Percentiles rank a stretch among this genome's conserved stretches.
Evolutionary conservation across 2,797 vertebrate species (phyloP).

Genomic region (Sebastes melanostomus): DNA sequence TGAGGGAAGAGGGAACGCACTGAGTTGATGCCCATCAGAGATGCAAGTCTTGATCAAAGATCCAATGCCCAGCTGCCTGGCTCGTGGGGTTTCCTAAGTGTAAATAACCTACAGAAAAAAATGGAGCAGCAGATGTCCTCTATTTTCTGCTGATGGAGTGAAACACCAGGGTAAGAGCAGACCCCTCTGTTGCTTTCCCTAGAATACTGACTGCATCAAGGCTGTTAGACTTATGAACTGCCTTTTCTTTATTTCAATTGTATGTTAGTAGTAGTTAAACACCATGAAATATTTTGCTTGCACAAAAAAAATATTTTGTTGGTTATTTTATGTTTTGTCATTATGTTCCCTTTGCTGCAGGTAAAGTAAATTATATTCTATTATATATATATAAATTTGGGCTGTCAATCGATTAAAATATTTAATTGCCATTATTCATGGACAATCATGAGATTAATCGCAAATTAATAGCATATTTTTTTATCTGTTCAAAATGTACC

Average conservation of each 20-base stretch:
- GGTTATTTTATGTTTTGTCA: not conserved
- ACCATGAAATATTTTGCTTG: not conserved
- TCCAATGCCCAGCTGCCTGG: conserved; percentile 7
- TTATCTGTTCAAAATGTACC: no score
- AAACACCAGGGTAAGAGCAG: conserved; percentile 64
- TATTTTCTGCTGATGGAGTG: conserved; percentile 49
- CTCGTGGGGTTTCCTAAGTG: conserved; percentile 34
- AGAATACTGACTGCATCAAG: not conserved
- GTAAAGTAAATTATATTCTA: not conserved
- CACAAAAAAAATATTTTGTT: no score
- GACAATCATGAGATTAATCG: no score
- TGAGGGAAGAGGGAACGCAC: conserved; percentile 5
- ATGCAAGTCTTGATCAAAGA: conserved; percentile 42
- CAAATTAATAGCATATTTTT: no score
- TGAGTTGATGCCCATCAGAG: conserved; percentile 17
- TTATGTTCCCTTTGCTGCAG: not conserved
- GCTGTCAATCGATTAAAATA: no score
- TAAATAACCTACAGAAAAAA: conserved; percentile 33
- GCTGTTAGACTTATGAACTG: not conserved
- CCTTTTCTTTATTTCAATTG: not conserved
- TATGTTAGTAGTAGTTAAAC: not conserved
- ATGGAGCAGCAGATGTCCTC: conserved; percentile 36
- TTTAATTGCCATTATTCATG: no score
- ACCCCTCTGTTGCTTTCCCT: conserved; percentile 13
- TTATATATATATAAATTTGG: not conserved